Percentiles rank a stretch among this genome's conserved stretches.
Evolutionary conservation across 2,113 vertebrate genomes (phyloP).

Genomic region (Galbula dea): DNA sequence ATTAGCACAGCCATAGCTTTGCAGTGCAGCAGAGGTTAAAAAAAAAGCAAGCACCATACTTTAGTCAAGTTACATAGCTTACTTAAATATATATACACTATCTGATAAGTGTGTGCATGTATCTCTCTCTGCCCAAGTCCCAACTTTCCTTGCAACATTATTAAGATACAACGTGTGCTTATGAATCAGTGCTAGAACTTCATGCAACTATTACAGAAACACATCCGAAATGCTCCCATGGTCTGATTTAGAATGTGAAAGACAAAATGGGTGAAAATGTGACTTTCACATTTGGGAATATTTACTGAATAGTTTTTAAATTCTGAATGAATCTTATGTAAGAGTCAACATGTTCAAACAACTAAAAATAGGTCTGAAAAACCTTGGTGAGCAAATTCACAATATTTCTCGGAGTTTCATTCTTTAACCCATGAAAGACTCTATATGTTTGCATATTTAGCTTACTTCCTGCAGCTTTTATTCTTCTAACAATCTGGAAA

Average conservation of each 20-base stretch:
- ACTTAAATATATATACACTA: not conserved
- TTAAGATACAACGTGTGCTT: not conserved
- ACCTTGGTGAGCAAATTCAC: slow-evolving; percentile 18
- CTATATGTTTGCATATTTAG: not conserved
- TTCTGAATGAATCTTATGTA: slow-evolving; percentile 66
- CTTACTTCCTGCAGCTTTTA: not conserved
- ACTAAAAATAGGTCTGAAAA: slow-evolving; percentile 66
- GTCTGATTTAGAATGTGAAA: slow-evolving; percentile 42
- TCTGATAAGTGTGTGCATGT: not conserved
- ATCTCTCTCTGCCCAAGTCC: not conserved
- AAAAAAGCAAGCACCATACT: not conserved
- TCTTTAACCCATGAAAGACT: slow-evolving; percentile 13
- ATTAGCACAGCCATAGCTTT: not conserved
- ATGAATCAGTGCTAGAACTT: not conserved
- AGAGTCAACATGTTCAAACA: slow-evolving; percentile 65
- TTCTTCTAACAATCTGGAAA: not conserved
- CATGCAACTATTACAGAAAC: not conserved
- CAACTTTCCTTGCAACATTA: not conserved
- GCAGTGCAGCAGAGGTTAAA: not conserved
- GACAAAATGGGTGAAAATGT: slow-evolving; percentile 56
- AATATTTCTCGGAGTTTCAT: not conserved
- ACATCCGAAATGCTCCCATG: not conserved
- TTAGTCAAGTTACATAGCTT: not conserved
- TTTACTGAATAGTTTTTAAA: slow-evolving; percentile 63
- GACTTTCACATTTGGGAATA: slow-evolving; percentile 55